A percentile compares a stretch with the other conserved stretches of the same genome.
phyloP scores from a whole-genome alignment of 2,797 vertebrate species.

The Carapus acus region DNA sequence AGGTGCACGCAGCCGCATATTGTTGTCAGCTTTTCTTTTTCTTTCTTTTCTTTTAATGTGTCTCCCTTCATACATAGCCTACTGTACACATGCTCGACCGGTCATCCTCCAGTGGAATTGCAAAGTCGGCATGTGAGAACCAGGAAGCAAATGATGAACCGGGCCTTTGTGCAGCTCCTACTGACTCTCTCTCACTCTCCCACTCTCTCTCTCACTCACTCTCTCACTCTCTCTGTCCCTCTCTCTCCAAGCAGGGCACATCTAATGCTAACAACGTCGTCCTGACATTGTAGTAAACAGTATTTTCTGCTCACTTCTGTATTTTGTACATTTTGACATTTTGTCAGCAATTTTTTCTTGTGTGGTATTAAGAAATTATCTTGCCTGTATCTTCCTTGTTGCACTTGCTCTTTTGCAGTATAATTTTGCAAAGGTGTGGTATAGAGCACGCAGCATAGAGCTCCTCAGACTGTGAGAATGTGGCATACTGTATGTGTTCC shows the following conservation, averaged over 20 bases:
- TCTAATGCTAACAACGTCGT: too few species aligned
- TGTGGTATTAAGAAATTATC: too few species aligned
- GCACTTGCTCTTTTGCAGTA: neutral
- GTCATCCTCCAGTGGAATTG: constrained; percentile 30
- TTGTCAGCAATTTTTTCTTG: neutral
- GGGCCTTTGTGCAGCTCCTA: constrained; percentile 8
- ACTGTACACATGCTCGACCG: constrained; percentile 11
- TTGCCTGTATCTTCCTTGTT: neutral
- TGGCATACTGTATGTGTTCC: neutral
- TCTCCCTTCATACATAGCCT: neutral
- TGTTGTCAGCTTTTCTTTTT: neutral
- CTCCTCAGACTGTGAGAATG: constrained; percentile 15
- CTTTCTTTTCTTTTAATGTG: neutral
- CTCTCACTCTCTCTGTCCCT: too few species aligned
- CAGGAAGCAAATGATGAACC: constrained; percentile 29
- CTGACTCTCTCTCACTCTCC: neutral
- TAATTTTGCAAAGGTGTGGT: constrained; percentile 13
- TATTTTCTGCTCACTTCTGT: too few species aligned
- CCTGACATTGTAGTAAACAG: too few species aligned
- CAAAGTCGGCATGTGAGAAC: constrained; percentile 34
- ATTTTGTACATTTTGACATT: neutral
- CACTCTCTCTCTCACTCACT: too few species aligned
- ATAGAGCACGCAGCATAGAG: constrained; percentile 31
- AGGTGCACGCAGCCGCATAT: too few species aligned
- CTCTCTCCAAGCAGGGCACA: too few species aligned